Evolutionary conservation across 2,113 vertebrate species (phyloP), one percentile per base, ranked within the genome.

Genomic region (Stercorarius parasiticus): DNA sequence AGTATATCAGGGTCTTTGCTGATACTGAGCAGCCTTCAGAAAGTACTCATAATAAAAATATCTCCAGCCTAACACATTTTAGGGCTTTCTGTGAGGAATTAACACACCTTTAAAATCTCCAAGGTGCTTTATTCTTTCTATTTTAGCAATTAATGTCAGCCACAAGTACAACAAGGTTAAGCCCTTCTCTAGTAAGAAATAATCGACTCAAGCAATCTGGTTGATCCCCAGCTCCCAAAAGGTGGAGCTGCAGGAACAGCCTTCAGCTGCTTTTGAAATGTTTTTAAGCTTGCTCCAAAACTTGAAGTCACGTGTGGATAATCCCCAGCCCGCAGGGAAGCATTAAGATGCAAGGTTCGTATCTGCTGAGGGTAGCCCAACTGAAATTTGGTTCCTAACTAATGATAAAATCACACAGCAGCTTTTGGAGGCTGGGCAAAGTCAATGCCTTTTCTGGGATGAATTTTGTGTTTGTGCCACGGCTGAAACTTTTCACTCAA

Each of bases 211-310:
- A 88, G 65, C 25, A 76, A n/a, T 6, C 53, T 74, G 29, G n/a
- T 52, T 74, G 62, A 50, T 79, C 26, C 38, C 18, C 40, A 64
- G 45, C 73, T 93, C 70, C 91, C 95, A 94, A 96, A 86, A 96
- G 93, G 45, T 94, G 90, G 95, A 95, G 93, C 95, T 96, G 77
- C 65, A 92, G 91, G 77, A 96, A 88, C 47, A 87, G 80, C 38
- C 40, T 95, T 80, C 73, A 73, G 69, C 26, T 62, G 56, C 64
- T 72, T 50, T 27, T 34, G 23, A 62, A 40, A n/a, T 42, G 17
- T 27, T 89, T 85, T 59, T 45, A 55, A 71, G 26, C 65, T 70
- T 79, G n/a, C 27, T 56, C 64, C 3, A 23, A 78, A 64, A 30
- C 9, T 40, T 64, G 62, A 47, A 81, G 52, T 38, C 40, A 59